Conservation (phyloP, 2,113 vertebrate genomes). For the Nothobranchius kuhntae region DNA sequence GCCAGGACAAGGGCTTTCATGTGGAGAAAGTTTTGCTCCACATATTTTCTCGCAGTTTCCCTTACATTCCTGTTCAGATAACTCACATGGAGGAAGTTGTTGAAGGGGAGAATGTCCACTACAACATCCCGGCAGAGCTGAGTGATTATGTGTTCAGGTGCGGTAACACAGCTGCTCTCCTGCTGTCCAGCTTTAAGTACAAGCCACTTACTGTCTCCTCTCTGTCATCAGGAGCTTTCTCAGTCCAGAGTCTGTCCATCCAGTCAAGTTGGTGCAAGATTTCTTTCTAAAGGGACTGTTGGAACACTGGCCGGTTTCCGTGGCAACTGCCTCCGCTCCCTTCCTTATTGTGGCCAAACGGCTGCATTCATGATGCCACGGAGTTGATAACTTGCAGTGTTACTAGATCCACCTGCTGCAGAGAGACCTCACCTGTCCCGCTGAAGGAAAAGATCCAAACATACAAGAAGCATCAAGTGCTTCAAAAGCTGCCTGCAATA, state of each 20-base stretch:
- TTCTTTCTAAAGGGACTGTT: conserved; percentile 77
- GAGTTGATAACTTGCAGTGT: conserved; percentile 34
- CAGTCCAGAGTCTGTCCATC: conserved; percentile 59
- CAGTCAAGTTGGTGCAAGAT: conserved; percentile 67
- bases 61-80: conserved; percentile 57
- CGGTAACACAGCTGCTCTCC: not conserved
- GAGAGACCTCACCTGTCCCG: conserved; percentile 25
- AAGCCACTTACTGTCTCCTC: conserved; percentile 4
- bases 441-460: conserved; percentile 15
- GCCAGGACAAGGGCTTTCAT: conserved; percentile 91
- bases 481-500: conserved; percentile 10
- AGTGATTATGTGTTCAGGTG: conserved; percentile 88
- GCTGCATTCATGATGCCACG: conserved; percentile 43
- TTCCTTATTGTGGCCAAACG: conserved; percentile 63
- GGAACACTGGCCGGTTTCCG: conserved; percentile 73
- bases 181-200: not conserved
- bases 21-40: conserved; percentile 87
- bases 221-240: conserved; percentile 65
- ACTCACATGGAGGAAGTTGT: conserved; percentile 70
- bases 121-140: conserved; percentile 82
- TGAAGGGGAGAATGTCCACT: conserved; percentile 73
- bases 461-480: not conserved
- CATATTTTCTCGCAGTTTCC: conserved; percentile 84
- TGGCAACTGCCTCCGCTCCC: conserved; percentile 62
- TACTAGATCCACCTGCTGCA: conserved; percentile 59